Base-by-base conservation (phyloP, 2,888 invertebrate genomes). In the Thymelicus lineola region DNA sequence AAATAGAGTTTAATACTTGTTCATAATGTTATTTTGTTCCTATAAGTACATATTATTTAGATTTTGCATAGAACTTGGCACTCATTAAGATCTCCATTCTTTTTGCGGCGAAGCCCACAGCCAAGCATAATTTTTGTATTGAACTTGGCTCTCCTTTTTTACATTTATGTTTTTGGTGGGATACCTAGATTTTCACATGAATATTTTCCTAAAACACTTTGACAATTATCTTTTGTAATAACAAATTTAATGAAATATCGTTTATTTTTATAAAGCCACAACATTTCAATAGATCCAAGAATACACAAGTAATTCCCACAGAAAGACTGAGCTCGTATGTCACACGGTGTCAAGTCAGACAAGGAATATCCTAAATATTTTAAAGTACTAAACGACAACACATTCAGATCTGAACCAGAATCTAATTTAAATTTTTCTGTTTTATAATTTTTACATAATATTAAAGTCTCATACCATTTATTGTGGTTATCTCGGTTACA, bases 291-390 rank as follows among this genome's bases (percentile, higher is more conserved):
- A 15, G 55, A 36, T 7, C 73, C 73, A 2, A 62, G 28, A 42
- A 71, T 66, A 0, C 66, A 55, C 53, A 74, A 48, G 53, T 62
- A 45, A 45, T 72, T 68, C 1, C 71, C 73, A 59, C 66, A 69
- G 61, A 71, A 73, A 4, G 73, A 73, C 50, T 73, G 48, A 5
- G 66, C 71, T n/a, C 55, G 42, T 9, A 55, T 67, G 15, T 48
- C 48, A 48, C 48, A 48, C n/a, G 48, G 48, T 48, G 48, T 15
- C 48, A 48, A 48, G 15, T 48, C 48, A 48, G 15, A 48, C 15
- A 48, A 48, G 5, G 48, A 48, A 48, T 48, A 48, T 15, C 48
- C 48, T 48, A 48, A 48, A 48, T 15, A 48, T 6, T 48, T 48
- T 48, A 48, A 48, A 15, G 48, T 48, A 48, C 6, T 48, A 15